phyloP scores from a whole-genome alignment of 1,140 invertebrate species.

The Drosophila ercepeae region DNA sequence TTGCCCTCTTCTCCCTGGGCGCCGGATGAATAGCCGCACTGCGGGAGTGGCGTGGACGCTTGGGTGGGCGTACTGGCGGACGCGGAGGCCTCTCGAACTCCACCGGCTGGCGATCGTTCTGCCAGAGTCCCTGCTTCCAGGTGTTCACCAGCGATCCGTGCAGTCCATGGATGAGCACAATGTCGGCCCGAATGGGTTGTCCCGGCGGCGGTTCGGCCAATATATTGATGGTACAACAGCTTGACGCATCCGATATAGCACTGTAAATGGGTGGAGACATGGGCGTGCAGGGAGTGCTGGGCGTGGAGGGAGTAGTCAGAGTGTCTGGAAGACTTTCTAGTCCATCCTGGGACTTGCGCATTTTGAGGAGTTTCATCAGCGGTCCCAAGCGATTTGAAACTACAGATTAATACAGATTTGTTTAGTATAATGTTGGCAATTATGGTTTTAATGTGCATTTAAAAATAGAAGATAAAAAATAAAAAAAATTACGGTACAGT shows the following conservation, averaged over 20 bases:
- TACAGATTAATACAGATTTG: conserved; percentile 23
- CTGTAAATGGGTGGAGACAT: conserved; percentile 42
- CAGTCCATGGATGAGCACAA: conserved; percentile 86
- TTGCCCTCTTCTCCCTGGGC: conserved; percentile 69
- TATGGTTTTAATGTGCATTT: background rate
- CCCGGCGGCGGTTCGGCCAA: conserved; percentile 80
- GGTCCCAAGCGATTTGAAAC: conserved; percentile 82
- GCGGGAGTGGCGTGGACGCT: conserved; percentile 74
- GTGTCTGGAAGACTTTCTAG: conserved; percentile 75
- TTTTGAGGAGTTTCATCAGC: conserved; percentile 75
- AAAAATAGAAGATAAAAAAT: background rate
- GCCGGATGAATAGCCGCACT: conserved; percentile 60
- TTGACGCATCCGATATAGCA: conserved; percentile 51
- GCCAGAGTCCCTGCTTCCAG: conserved; percentile 86
- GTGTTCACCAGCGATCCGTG: conserved; percentile 86
- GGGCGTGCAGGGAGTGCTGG: conserved; percentile 41
- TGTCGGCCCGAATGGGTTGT: conserved; percentile 84
- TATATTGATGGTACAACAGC: conserved; percentile 83
- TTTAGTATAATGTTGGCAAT: background rate
- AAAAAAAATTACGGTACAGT: background rate
- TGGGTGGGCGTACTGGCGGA: conserved; percentile 77
- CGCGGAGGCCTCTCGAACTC: conserved; percentile 76
- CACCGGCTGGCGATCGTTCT: conserved; percentile 80
- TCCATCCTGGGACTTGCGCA: conserved; percentile 75
- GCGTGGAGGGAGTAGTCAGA: conserved; percentile 44